phyloP scores from a whole-genome alignment of 2,888 invertebrate species.

The Branchellion lobata region DNA sequence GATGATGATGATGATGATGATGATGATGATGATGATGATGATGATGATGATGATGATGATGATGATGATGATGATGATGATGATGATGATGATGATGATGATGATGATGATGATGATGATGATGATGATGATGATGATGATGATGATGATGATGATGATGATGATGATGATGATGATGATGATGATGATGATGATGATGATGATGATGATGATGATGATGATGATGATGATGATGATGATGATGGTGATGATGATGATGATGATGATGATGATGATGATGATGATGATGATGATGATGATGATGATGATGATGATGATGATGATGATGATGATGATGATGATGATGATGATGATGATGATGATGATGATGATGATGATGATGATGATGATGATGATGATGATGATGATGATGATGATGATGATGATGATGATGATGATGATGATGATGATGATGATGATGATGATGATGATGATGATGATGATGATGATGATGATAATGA shows the following conservation, averaged over 20 bases:
- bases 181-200: constrained; percentile 38
- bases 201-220: constrained; percentile 8
- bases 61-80: too few relatives aligned
- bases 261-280: constrained; percentile 11
- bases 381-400: constrained; percentile 91
- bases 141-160: too few relatives aligned
- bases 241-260: neutral
- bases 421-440: constrained; percentile 90
- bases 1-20: too few relatives aligned
- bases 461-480: constrained; percentile 90
- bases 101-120: too few relatives aligned
- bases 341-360: constrained; percentile 36
- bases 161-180: constrained; percentile 36
- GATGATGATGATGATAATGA: constrained; percentile 91
- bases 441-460: constrained; percentile 87
- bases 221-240: neutral
- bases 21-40: too few relatives aligned
- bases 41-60: too few relatives aligned
- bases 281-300: constrained; percentile 9
- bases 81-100: too few relatives aligned
- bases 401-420: constrained; percentile 97
- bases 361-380: constrained; percentile 34
- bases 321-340: constrained; percentile 39
- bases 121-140: too few relatives aligned
- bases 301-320: constrained; percentile 21